A percentile compares a stretch with the other conserved stretches of the same genome.
Evolutionary conservation across 2,113 vertebrate genomes (phyloP).

Genomic region (Mustelus asterias): DNA sequence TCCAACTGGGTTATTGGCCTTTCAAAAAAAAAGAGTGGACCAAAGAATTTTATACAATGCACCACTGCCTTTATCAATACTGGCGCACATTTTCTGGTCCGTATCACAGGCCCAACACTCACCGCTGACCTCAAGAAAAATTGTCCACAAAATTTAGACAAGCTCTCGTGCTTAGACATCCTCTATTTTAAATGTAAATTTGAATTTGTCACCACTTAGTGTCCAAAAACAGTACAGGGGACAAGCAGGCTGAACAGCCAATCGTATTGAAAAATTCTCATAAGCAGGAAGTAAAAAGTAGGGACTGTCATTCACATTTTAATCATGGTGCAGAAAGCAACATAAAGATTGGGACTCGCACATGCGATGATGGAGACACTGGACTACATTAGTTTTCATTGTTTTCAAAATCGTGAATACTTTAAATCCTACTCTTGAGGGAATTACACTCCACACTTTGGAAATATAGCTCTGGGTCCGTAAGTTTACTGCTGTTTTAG

Average conservation of each 20-base stretch:
- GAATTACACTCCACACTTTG: too few species aligned
- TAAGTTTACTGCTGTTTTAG: too few species aligned
- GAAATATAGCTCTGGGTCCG: too few species aligned
- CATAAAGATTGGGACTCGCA: not conserved
- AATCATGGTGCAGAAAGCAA: not conserved
- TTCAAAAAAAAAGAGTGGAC: not conserved
- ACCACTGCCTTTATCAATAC: not conserved
- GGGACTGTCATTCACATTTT: not conserved
- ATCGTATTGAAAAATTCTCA: not conserved
- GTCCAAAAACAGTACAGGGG: not conserved
- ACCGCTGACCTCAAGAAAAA: too few species aligned
- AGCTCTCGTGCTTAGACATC: not conserved
- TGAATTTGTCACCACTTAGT: not conserved
- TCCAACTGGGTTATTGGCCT: not conserved
- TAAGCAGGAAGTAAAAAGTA: not conserved
- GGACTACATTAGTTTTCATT: not conserved
- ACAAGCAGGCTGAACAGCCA: not conserved
- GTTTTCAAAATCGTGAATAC: too few species aligned
- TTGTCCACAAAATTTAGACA: not conserved
- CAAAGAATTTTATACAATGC: not conserved
- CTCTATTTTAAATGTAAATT: not conserved
- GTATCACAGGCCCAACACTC: not conserved
- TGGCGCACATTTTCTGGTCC: not conserved
- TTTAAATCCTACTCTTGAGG: too few species aligned
- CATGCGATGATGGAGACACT: not conserved